Base-by-base conservation (phyloP, 1,140 invertebrate genomes). In the Caenorhabditis latens region DNA sequence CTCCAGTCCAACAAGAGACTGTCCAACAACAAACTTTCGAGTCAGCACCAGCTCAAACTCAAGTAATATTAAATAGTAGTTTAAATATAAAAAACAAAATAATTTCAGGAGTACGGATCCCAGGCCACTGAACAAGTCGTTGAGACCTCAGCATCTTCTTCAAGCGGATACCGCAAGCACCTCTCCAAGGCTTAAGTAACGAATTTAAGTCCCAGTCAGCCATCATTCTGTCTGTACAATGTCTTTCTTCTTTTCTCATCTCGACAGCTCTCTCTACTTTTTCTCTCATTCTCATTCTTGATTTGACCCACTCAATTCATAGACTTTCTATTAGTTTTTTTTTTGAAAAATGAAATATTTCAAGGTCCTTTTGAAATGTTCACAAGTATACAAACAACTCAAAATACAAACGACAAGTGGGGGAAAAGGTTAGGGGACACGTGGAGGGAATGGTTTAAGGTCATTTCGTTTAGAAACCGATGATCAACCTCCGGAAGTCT, bases 401-500 rank as follows among this genome's bases (percentile, higher is more conserved):
- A 50, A n/a, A 48, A 79, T 79, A 50, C 46, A 79, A 79, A 79
- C 46, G 40, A 79, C 46, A 79, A 79, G 43, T 79, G 71, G 46
- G 43, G 16, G 13, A 50, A 11, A 43, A 8, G 46, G 43, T 19
- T 24, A 11, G 71, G 8, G 43, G 46, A 24, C 4, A 46, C 6
- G 40, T 40, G 13, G 21, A 79, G 8, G n/a, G 11, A 8, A 32
- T n/a, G 14, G 16, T 53, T 79, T 79, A 79, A 79, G 71, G 71
- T 79, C 71, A 79, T 24, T 50, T 7, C 53, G 46, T 40, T 50
- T 50, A 50, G 46, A 79, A 79, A 79, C 71, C 71, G 71, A 79
- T 79, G 71, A 79, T 79, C 71, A 79, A 50, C 71, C 46, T 42
- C 71, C 71, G 71, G 71, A 79, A 79, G 46, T 71, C 13, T 24